Evolutionary conservation across 2,888 invertebrate genomes (phyloP).

Genomic region (Abrostola triplasia): DNA sequence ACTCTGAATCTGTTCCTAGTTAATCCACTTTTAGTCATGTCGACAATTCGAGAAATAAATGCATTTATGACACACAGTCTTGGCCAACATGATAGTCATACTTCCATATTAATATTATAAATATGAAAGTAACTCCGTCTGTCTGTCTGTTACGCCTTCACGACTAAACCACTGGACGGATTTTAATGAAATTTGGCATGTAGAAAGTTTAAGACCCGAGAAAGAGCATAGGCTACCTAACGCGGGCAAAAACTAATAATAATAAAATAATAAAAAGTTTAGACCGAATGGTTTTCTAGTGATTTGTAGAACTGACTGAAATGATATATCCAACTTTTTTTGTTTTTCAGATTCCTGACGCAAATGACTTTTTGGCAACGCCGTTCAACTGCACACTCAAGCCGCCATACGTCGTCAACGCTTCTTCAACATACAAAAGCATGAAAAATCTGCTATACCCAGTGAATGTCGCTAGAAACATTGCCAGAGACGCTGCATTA

Average conservation of each 20-base stretch:
- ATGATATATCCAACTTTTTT: neutral
- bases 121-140: no score
- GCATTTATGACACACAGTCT: neutral
- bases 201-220: no score
- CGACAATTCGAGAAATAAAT: neutral
- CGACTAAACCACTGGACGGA: no score
- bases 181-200: no score
- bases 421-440: slow-evolving; percentile 92
- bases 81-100: neutral
- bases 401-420: slow-evolving; percentile 91
- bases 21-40: slow-evolving; percentile 26
- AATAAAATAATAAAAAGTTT: no score
- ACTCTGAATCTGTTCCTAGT: slow-evolving; percentile 34
- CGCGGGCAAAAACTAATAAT: no score
- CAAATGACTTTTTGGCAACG: slow-evolving; percentile 88
- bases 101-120: no score
- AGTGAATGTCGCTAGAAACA: slow-evolving; percentile 96
- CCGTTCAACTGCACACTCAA: slow-evolving; percentile 92
- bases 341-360: slow-evolving; percentile 90
- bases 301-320: no score
- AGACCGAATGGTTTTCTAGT: no score
- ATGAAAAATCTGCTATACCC: slow-evolving; percentile 95
- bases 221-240: no score
- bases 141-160: no score
- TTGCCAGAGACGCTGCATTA: slow-evolving; percentile 94